A percentile compares a stretch with the other conserved stretches of the same genome.
phyloP scores from a whole-genome alignment of 2,888 invertebrate genomes.

The Zaprionus obscuricornis region DNA sequence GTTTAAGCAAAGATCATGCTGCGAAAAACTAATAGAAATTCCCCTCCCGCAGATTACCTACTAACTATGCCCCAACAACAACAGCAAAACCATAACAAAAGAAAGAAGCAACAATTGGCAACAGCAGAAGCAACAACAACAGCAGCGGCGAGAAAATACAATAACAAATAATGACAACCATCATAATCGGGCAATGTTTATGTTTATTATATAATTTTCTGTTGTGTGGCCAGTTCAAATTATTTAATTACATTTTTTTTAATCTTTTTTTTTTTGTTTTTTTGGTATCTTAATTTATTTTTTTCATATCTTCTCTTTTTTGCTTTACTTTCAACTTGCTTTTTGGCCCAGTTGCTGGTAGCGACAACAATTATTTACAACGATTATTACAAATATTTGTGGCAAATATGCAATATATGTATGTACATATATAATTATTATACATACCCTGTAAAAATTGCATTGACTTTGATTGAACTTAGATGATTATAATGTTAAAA shows the following conservation, averaged over 20 bases:
- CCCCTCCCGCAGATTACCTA: too few species aligned
- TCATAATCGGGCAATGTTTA: conserved; percentile 44
- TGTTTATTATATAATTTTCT: conserved; percentile 46
- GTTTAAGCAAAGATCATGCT: conserved; percentile 19
- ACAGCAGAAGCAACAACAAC: neutral
- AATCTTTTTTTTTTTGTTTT: neutral
- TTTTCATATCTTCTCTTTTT: too few species aligned
- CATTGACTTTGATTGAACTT: too few species aligned
- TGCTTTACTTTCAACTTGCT: too few species aligned
- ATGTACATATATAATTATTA: too few species aligned
- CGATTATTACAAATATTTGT: too few species aligned
- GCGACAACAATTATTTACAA: too few species aligned
- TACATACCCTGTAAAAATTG: conserved; percentile 1
- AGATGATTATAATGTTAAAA: too few species aligned
- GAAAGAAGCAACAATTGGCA: neutral
- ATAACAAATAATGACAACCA: conserved; percentile 30
- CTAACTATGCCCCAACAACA: too few species aligned
- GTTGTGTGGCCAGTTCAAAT: conserved; percentile 16
- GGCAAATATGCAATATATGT: too few species aligned
- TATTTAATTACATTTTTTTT: conserved; percentile 31
- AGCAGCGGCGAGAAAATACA: conserved; percentile 5
- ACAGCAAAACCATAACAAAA: neutral
- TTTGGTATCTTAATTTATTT: neutral
- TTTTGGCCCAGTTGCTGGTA: too few species aligned
- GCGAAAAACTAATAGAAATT: conserved; percentile 30